Evolutionary conservation across 2,888 invertebrate species (phyloP), one percentile per base, ranked within the genome.

Genomic region (Drosophila hamatofila): DNA sequence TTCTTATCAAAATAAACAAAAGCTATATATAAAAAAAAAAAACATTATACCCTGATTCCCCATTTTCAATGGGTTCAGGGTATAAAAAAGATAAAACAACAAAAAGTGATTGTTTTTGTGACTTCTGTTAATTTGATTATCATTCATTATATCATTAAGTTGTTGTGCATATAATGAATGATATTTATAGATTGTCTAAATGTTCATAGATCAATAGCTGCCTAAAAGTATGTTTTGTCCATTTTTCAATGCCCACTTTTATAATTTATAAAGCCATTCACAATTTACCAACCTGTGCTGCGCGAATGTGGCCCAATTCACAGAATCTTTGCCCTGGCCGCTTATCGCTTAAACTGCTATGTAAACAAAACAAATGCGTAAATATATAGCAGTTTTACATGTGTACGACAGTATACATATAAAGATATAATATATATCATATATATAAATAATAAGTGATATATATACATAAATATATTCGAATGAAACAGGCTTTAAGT

Each of bases 321-420:
- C 77, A 83, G 68, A 72, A 56, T 74, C 70, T 73, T 72, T 69
- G 48, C 54, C 59, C 56, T 39, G n/a, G 18, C n/a, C 57, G 70
- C 83, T 88, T 83, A 88, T 83, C 83, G 75, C 67, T 71, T 33
- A 71, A 75, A 88, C 68, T 78, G 80, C 72, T 71, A 88, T 78
- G 75, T 68, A 78, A 88, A 88, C 78, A 61, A 71, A 44, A 3
- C 23, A 8, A 44, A 44, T 14, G 23, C 7, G 16, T 37, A 16
- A 14, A 33, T 33, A 33, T 33, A 33, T 33, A 14, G 14, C 49
- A 65, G 67, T 35, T 35, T 52, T 52, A 35, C 51, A 35, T 16
- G 11, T 16, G 11, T 7, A 8, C 18, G 18, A n/a, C 11, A 33
- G 30, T 51, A 23, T 21, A 51, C 33, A 27, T n/a, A 16, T 4